Base-by-base conservation (phyloP, 1,140 invertebrate genomes). In the Scaptodrosophila lebanonensis region DNA sequence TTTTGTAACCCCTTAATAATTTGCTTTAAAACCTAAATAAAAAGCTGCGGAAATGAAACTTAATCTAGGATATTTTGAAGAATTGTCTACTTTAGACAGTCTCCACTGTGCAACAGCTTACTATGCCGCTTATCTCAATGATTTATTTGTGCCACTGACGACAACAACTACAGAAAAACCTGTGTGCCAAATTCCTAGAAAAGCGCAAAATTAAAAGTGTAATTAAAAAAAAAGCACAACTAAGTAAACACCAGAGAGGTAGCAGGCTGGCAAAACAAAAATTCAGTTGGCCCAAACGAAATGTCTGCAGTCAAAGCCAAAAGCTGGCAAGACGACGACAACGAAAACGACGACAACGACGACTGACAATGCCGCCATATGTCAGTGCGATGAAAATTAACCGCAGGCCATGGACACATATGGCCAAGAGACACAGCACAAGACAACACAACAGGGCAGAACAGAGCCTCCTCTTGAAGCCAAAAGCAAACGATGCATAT, bases 141-240 rank as follows among this genome's bases (percentile, higher is more conserved):
- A 77, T 77, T 79, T 77, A 77, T 77, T 36, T 79, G 58, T 72
- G 53, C 47, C 72, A 52, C 62, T 58, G 58, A 57, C 48, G 42
- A 35, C 32, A 20, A 52, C 67, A 48, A 49, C 54, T 38, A 32
- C 35, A 48, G 15, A 30, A 43, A 29, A 59, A 63, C 35, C 33
- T 50, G 45, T 52, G 47, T 47, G 51, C 50, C 50, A 35, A 67
- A 65, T 67, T 67, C 65, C 73, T 59, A 57, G 63, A 54, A 38
- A 58, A 35, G 22, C 22, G 22, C 22, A 3, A 25, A 25, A 25
- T 25, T 25, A 25, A 33, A n/a, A 33, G 7, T 15, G 35, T 38
- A 38, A 38, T 38, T 38, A 38, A 38, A 38, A 38, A 12, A 13
- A 6, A 15, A 38, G 5, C 12, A 33, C 3, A 33, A 13, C 32